phyloP scores from a whole-genome alignment of 2,888 invertebrate genomes.

The Leptogaster cylindrica region DNA sequence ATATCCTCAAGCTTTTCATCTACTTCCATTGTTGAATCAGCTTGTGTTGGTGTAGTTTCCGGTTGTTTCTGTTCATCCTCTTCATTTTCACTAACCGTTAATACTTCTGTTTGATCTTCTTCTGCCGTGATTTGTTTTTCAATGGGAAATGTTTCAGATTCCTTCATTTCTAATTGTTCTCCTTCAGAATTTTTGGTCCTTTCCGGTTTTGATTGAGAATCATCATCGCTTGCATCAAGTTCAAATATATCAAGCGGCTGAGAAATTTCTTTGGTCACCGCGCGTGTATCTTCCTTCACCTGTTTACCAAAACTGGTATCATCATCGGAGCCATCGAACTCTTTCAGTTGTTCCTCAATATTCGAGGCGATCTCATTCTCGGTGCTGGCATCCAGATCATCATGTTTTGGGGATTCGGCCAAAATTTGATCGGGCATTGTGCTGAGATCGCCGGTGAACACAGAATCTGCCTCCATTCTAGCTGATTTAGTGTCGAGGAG shows the following conservation, averaged over 20 bases:
- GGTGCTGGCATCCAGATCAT: conserved; percentile 43
- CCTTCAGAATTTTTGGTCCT: background rate
- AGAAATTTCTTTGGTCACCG: background rate
- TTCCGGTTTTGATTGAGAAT: background rate
- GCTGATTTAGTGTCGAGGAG: conserved; percentile 45
- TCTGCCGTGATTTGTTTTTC: background rate
- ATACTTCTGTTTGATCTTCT: background rate
- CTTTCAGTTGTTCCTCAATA: conserved; percentile 45
- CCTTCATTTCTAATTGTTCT: background rate
- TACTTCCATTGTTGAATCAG: background rate
- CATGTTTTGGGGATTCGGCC: conserved; percentile 37
- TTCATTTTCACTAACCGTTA: background rate
- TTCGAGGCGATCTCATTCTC: conserved; percentile 40
- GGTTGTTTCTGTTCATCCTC: background rate
- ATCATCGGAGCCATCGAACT: conserved; percentile 48
- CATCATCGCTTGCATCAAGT: background rate
- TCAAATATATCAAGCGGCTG: conserved; percentile 30
- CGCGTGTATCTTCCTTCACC: background rate
- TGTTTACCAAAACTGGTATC: conserved; percentile 37
- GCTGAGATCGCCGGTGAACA: conserved; percentile 42
- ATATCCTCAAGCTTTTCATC: background rate
- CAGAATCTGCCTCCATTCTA: conserved; percentile 47
- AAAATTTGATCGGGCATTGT: conserved; percentile 38
- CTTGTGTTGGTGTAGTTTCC: background rate
- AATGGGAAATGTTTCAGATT: too few relatives aligned